phyloP scores from a whole-genome alignment of 2,888 invertebrate genomes.

The Melinopterus prodromus region DNA sequence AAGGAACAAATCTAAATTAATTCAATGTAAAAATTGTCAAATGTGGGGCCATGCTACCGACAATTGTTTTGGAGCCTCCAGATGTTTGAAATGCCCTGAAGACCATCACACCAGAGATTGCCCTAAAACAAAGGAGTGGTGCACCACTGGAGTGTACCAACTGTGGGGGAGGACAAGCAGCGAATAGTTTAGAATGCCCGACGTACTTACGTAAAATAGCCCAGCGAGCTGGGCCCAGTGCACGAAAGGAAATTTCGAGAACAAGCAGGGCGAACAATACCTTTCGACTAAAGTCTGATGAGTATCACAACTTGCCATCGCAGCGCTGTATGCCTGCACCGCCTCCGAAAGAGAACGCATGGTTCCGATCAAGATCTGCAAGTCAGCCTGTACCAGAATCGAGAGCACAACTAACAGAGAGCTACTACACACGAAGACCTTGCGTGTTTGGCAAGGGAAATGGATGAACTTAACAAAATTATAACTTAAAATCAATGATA shows the following conservation, averaged over 20 bases:
- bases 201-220: constrained; percentile 10
- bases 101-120: no score
- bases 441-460: not conserved
- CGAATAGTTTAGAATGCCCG: constrained; percentile 19
- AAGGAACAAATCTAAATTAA: constrained; percentile 4
- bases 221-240: not conserved
- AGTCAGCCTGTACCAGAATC: no score
- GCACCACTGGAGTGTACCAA: not conserved
- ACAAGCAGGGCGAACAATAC: not conserved
- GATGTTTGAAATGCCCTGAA: no score
- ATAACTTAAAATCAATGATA: not conserved
- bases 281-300: not conserved
- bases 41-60: constrained; percentile 24
- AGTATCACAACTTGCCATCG: not conserved
- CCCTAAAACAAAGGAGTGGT: no score
- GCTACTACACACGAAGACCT: not conserved
- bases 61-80: constrained; percentile 21
- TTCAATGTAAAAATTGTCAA: constrained; percentile 26
- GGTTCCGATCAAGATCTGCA: not conserved
- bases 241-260: not conserved
- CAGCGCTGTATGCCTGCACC: not conserved
- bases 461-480: not conserved
- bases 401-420: not conserved
- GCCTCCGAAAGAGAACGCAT: not conserved
- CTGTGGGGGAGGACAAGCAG: constrained; percentile 29